Evolutionary conservation across 1,140 invertebrate genomes (phyloP).

Genomic region (Heliconius hermathena): DNA sequence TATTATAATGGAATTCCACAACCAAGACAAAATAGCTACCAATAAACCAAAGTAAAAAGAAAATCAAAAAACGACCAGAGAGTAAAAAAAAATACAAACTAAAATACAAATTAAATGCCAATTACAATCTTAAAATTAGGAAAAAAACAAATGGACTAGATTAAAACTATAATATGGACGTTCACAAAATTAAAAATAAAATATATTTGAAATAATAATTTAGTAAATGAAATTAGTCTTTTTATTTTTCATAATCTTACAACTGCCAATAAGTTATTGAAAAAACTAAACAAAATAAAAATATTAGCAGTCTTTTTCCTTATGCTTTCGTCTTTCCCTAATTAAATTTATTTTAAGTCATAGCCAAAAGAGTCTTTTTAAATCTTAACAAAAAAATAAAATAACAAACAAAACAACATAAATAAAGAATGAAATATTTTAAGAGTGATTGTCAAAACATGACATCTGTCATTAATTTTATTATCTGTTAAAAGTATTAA

Average conservation of each 20-base stretch:
- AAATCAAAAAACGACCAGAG: slow-evolving; percentile 19
- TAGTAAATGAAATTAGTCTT: slow-evolving; percentile 6
- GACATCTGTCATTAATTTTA: not conserved
- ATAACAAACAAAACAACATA: slow-evolving; percentile 35
- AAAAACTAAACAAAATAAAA: slow-evolving; percentile 8
- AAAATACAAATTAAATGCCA: slow-evolving; percentile 38
- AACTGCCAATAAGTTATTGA: slow-evolving; percentile 20
- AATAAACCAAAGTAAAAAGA: not conserved
- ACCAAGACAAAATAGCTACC: slow-evolving; percentile 21
- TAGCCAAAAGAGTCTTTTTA: slow-evolving; percentile 25
- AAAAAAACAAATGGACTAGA: slow-evolving; percentile 36
- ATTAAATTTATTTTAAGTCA: not conserved
- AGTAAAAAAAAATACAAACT: not conserved
- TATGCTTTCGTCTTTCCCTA: slow-evolving; percentile 44
- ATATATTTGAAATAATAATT: not conserved
- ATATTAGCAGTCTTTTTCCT: slow-evolving; percentile 57
- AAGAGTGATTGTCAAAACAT: not conserved
- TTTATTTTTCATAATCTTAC: slow-evolving; percentile 14
- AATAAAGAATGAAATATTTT: not conserved
- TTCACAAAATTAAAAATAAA: slow-evolving; percentile 26
- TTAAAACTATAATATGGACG: slow-evolving; percentile 35
- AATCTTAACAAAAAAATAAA: slow-evolving; percentile 34
- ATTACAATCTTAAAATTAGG: slow-evolving; percentile 22
- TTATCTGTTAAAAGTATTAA: not conserved
- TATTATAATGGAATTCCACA: slow-evolving; percentile 26